Percentiles rank a stretch among this genome's conserved stretches.
These are phyloP conservation scores for Otocyon megalotis DNA, from an alignment of 2,113 vertebrate genomes.

Conservation along the genomic window DNA sequence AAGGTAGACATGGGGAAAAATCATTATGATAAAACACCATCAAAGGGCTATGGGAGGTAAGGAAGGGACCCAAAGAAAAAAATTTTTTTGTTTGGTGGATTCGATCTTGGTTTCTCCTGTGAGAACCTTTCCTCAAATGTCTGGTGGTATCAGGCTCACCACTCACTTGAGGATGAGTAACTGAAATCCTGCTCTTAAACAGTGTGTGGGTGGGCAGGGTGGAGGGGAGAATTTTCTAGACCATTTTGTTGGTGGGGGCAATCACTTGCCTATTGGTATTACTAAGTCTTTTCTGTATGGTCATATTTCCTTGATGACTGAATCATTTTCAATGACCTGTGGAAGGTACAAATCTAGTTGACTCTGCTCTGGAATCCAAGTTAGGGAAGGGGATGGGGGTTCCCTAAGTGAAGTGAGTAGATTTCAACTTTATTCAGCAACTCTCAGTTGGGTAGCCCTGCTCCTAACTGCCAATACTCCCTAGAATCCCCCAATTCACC, in stretches of 20 bases:
- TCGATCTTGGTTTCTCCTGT: background rate
- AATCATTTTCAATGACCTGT: background rate
- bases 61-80: background rate
- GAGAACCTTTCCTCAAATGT: background rate
- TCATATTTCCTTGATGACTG: background rate
- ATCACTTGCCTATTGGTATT: background rate
- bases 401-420: background rate
- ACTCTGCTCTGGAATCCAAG: background rate
- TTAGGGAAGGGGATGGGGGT: fast-evolving
- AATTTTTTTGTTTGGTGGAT: background rate
- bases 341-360: background rate
- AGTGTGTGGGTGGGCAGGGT: background rate
- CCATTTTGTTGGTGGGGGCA: background rate
- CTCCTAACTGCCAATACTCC: background rate
- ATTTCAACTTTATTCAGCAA: background rate
- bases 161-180: background rate
- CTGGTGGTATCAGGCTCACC: background rate
- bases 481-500: background rate
- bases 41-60: background rate
- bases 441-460: background rate
- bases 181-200: background rate
- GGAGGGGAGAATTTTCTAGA: background rate
- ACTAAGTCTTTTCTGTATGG: background rate
- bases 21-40: background rate
- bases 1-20: background rate